Evolutionary conservation across 2,113 vertebrate genomes (phyloP), one percentile per base, ranked within the genome.

Genomic region (Pseudorasbora parva): DNA sequence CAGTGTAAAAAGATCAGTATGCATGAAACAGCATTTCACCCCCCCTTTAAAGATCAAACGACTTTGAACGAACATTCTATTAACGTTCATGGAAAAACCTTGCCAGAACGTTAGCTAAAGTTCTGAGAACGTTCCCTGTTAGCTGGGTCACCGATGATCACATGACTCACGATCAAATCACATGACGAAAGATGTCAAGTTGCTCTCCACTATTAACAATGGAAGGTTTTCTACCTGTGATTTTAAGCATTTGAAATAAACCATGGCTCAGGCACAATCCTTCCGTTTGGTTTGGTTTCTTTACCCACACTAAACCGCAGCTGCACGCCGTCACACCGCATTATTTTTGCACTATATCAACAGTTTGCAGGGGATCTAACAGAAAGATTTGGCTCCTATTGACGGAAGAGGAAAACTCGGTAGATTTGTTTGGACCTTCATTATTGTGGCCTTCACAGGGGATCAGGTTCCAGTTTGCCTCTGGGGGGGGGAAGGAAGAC

Each of bases 221-320:
- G 5, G 37, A 23, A n/a, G 11, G 57, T 60, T 72, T n/a, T 45
- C 19, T 78, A 78, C 30, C 47, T 82, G 83, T 85, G 75, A 74
- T 73, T 87, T 68, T 74, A 60, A 66, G 77, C 25, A 43, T 15
- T 11, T 75, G 15, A 54, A 87, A 85, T 87, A 87, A 87, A 85
- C 59, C 30, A 64, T 72, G 45, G 23, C 45, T 43, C 33, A 77
- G 51, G 57, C 51, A 33, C 27, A 43, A 23, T 69, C 54, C 17
- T 21, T 19, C 12, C 9, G 2, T 17, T 83, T 71, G 33, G 45
- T 45, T 43, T 37, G 41, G 41, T 66, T 75, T 54, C 19, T 8
- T 54, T 54, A 54, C 54, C n/a, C 79, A 66, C 12, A 45, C 1
- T 33, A 23, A 64, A 43, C 62, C 25, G 43, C 62, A 83, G 71